Evolutionary conservation across 64 coral and sea anemone genomes (phyloP), one percentile per base, ranked within the genome.

Genomic region (Pocillopora damicornis): DNA sequence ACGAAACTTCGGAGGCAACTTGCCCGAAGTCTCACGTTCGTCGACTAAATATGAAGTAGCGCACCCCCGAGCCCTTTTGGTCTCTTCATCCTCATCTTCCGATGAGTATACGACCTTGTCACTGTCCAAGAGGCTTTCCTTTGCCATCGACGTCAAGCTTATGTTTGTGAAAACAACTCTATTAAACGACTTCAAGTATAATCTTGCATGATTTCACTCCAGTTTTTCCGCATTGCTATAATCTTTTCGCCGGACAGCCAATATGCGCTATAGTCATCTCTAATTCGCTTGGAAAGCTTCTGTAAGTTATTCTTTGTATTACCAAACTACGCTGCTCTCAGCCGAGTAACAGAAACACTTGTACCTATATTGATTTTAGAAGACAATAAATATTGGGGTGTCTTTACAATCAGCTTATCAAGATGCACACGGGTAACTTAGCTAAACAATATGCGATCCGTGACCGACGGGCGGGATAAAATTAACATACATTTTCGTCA

Each of bases 41-140:
- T 85, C 81, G 8, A 85, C 81, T 66, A 85, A 72, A 72, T 85
- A 85, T 2, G 81, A 85, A 73, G 63, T 85, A 1, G 81, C 81
- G 26, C 81, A 85, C 2, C 65, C 81, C 56, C 81, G 64, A 14
- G 17, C 26, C 13, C 56, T 73, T 4, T 85, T 18, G 13, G 15
- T 37, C 36, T 69, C 63, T 85, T 85, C 81, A 0, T 85, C 81
- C 1, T 85, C 81, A 16, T 73, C 81, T 73, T 68, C 12, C 15
- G 65, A 58, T 25, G 81, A 73, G 5, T 72, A 12, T 42, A 42
- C 10, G 0, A 68, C 15, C 22, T 85, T 13, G 0, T 72, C 81
- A 9, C 51, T n/a, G 1, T 72, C 25, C 18, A 79, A 59, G 51
- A 25, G 0, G 16, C 72, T 73, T 5, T 85, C 57, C 56, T 85